These are phyloP conservation scores for Corythornis cristatus DNA, from an alignment of 2,113 vertebrate species.

Conservation along the genomic window DNA sequence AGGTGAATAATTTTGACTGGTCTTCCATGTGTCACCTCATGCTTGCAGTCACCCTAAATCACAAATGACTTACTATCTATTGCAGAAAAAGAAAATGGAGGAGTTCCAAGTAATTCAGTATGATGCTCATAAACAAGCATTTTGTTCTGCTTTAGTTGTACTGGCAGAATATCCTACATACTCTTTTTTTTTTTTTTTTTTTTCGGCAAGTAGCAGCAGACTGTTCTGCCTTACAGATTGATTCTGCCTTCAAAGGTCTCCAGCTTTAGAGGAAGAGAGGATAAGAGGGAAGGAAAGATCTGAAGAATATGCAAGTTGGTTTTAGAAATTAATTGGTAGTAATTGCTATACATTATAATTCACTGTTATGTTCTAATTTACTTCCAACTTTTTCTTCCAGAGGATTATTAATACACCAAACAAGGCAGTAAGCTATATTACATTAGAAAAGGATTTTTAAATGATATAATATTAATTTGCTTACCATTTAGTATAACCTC, in stretches of 20 bases:
- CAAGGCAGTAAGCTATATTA: background rate
- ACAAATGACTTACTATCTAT: background rate
- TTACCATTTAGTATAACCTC: background rate
- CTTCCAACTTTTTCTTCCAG: background rate
- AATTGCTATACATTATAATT: background rate
- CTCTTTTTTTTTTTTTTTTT: background rate
- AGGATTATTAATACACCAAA: background rate
- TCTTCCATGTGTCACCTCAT: rapidly evolving
- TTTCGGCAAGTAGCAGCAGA: background rate
- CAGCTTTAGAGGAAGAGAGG: background rate
- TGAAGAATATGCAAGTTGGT: background rate
- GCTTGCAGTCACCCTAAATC: background rate
- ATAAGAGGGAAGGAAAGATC: background rate
- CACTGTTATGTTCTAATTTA: background rate
- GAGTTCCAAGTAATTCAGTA: background rate
- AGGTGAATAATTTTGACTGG: background rate
- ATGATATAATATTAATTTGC: background rate
- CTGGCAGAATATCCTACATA: background rate
- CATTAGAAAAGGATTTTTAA: background rate
- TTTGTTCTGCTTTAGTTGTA: background rate
- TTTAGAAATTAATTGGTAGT: background rate
- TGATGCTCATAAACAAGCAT: background rate
- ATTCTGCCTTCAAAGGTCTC: background rate
- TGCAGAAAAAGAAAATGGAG: background rate
- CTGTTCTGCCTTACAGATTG: background rate